Evolutionary conservation across 2,113 vertebrate genomes (phyloP), one percentile per base, ranked within the genome.

Genomic region (Todiramphus chloris): DNA sequence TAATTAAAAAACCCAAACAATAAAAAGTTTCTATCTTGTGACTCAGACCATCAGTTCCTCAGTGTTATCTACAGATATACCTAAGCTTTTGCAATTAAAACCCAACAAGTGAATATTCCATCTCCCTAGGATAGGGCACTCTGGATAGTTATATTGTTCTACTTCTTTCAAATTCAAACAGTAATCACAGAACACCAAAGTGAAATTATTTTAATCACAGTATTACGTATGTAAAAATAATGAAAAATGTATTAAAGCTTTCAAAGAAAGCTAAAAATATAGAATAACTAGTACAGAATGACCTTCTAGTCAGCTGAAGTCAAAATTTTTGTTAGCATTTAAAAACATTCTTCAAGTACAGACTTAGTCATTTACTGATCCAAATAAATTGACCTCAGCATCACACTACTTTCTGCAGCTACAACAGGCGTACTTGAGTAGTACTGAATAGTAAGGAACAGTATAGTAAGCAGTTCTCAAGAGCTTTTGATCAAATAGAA

Each of bases 1-100:
- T 33, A 89, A 50, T 59, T 68, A 0, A 73, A 75, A 46, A 33
- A 0, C 0, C 1, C 15, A 0, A 1, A 3, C 10, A 64, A 24
- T 14, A 41, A 67, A 66, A 63, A 66, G 25, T 51, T 74, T 89
- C 55, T 67, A 0, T 51, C 11, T 75, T 84, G 62, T 0, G 3
- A 67, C 21, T 88, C 35, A 76, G n/a, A 43, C 25, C 21, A 56
- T 13, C 19, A 63, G 11, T 58, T 90, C n/a, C 67, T 73, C 48
- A 79, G 37, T 3, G 3, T 48, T 37, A 87, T 18, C 19, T 90
- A 50, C 7, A 66, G 21, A 62, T 28, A 68, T 6, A 84, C 10
- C 17, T 41, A 83, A 83, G 33, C n/a, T 46, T 74, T 63, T 81
- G n/a, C 31, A 74, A 28, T 25, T 77, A 43, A 87, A 95, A 30